phyloP scores from a whole-genome alignment of 2,888 invertebrate species.

The Tenthredo notha region DNA sequence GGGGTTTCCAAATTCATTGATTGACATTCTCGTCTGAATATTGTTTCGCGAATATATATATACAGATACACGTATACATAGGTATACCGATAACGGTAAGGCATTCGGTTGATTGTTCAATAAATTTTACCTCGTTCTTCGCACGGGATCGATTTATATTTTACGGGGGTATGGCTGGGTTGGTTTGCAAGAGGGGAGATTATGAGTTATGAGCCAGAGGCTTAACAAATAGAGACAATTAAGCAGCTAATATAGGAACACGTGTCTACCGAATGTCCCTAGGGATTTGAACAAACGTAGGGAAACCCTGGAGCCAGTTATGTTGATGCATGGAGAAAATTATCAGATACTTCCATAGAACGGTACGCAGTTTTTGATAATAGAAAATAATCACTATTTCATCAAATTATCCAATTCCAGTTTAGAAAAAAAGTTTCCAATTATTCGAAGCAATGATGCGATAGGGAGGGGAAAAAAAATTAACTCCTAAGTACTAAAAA shows the following conservation, averaged over 20 bases:
- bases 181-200: background rate
- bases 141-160: background rate
- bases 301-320: background rate
- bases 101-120: background rate
- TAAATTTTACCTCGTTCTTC: conserved; percentile 2
- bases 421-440: no score
- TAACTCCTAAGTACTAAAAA: no score
- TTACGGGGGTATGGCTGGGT: background rate
- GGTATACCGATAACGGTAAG: background rate
- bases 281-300: conserved; percentile 57
- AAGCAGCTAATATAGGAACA: conserved; percentile 69
- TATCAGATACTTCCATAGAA: background rate
- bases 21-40: conserved; percentile 23
- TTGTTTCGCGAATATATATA: background rate
- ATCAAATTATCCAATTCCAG: no score
- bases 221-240: conserved; percentile 70
- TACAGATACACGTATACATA: background rate
- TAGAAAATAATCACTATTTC: background rate
- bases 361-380: background rate
- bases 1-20: conserved; percentile 31
- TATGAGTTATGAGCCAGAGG: conserved; percentile 53
- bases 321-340: background rate
- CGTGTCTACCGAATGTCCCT: conserved; percentile 64
- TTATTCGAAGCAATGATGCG: no score
- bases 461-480: no score